Evolutionary conservation across 2,113 vertebrate species (phyloP), one percentile per base, ranked within the genome.

Genomic region (Macquaria australasica): DNA sequence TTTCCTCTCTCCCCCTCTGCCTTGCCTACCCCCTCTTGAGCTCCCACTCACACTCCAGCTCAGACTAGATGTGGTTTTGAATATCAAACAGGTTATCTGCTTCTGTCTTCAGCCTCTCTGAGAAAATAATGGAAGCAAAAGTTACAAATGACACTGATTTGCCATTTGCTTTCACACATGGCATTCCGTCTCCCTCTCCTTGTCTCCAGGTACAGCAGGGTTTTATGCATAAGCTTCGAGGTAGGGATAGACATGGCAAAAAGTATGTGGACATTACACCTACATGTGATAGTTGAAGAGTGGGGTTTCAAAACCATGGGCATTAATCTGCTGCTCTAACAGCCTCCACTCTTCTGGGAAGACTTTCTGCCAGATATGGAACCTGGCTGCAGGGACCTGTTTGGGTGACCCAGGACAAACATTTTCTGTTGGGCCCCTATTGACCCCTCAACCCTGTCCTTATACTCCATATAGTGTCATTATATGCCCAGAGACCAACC

Each of bases 11-110:
- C 64, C 53, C 28, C 16, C 45, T 59, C 16, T 50, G 41, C 43
- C 73, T 76, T 73, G 53, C 79, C 31, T 79, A 68, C 53, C 58
- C 48, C 59, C 82, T 64, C 50, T 67, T 67, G 64, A 83, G 76
- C 25, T 55, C 76, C 79, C n/a, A 50, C 83, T 90, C 79, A 77
- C 58, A 39, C 66, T 78, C 67, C 7, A 4, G 23, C 77, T 84
- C 72, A 62, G 39, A 80, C 72, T 81, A 72, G 56, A 76, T 89
- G 88, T 90, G 80, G 87, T 64, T 79, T 51, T 5, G 90, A 89
- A 94, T 91, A 91, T 87, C 85, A 93, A 92, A 68, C 83, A 84
- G 72, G 18, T 76, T 81, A 51, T 80, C 84, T 75, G 59, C 56
- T 56, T 43, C 53, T 53, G 39, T 86, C 63, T 75, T 66, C 71